Evolutionary conservation across 2,113 vertebrate genomes (phyloP).

Genomic region (Laticauda laticaudata): DNA sequence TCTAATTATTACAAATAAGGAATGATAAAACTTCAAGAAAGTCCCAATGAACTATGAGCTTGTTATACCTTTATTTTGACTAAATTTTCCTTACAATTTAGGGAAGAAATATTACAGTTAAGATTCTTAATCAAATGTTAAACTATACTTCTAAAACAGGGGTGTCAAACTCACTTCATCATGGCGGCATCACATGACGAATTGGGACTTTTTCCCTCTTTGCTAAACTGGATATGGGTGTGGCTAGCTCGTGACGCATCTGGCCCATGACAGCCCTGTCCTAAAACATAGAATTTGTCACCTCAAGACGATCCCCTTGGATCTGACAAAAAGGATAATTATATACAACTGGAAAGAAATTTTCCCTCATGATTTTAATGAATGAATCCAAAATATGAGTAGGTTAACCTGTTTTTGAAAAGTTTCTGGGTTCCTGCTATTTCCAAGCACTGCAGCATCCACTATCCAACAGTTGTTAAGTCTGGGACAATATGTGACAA

Average conservation of each 20-base stretch:
- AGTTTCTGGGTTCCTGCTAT: background rate
- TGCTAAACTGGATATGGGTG: no score
- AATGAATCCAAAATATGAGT: background rate
- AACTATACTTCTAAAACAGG: background rate
- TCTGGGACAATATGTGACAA: background rate
- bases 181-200: no score
- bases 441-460: background rate
- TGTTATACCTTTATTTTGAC: background rate
- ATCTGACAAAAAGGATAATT: background rate
- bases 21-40: background rate
- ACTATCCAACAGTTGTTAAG: background rate
- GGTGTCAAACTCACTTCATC: no score
- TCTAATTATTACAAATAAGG: background rate
- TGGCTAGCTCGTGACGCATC: no score
- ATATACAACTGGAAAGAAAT: background rate
- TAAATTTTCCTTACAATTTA: background rate
- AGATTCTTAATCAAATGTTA: background rate
- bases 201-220: no score
- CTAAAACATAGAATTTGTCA: background rate
- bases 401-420: background rate
- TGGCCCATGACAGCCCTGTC: background rate
- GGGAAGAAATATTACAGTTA: background rate
- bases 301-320: background rate
- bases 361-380: background rate
- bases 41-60: background rate